Evolutionary conservation across 1,140 invertebrate genomes (phyloP).

Genomic region (Subanguina moxae): DNA sequence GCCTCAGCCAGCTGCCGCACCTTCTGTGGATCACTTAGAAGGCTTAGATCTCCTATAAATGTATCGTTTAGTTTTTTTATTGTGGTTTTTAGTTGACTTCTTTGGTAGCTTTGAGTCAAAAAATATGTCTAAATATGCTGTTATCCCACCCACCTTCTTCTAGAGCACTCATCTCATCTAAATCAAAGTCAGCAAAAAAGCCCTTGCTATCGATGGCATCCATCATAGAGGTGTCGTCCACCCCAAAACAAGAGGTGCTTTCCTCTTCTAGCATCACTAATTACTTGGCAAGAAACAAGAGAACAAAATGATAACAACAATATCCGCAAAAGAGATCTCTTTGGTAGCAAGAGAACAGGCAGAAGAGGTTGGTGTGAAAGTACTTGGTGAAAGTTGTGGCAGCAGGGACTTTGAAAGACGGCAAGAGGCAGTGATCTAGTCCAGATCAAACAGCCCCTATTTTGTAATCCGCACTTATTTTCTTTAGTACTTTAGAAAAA

Average conservation of each 20-base stretch:
- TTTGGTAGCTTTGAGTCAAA: background rate
- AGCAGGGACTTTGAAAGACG: background rate
- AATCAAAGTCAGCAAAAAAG: background rate
- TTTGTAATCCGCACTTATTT: no score
- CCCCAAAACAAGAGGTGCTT: background rate
- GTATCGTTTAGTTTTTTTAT: background rate
- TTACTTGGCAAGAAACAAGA: background rate
- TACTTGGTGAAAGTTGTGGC: background rate
- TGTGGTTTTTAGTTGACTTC: background rate
- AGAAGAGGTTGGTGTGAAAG: no score
- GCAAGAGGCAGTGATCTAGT: no score
- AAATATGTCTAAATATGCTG: no score
- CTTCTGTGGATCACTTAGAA: background rate
- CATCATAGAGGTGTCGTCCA: background rate
- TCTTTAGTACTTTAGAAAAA: no score
- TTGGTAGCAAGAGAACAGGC: background rate
- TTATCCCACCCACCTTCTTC: background rate
- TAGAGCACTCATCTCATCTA: background rate
- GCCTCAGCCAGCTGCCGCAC: slow-evolving; percentile 1
- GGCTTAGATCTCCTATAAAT: background rate
- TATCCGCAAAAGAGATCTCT: background rate
- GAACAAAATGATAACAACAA: background rate
- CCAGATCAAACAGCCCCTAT: no score
- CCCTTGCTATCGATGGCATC: background rate
- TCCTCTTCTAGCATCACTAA: slow-evolving; percentile 1